Conservation (phyloP, 2,888 invertebrate species). For the Tetragonisca angustula region DNA sequence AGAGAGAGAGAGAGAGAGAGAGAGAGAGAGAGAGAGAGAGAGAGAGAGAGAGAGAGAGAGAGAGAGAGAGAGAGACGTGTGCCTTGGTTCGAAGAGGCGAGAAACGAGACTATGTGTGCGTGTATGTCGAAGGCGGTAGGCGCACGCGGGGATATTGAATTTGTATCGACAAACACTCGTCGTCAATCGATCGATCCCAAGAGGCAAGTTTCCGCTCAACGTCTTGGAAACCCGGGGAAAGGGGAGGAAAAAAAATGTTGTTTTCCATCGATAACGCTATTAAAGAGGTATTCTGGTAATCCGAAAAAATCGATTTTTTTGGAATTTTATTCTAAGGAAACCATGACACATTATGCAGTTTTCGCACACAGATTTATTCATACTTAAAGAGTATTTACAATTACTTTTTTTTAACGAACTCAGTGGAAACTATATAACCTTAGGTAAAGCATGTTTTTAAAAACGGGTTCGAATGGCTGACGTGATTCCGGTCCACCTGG, state of each 20-base stretch:
- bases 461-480: too few relatives aligned
- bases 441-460: too few relatives aligned
- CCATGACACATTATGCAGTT: too few relatives aligned
- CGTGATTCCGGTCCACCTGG: too few relatives aligned
- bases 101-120: neutral
- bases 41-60: neutral
- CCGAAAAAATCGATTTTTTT: neutral
- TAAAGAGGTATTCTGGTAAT: slow-evolving; percentile 8
- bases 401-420: too few relatives aligned
- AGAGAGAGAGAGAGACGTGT: neutral
- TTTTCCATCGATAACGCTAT: slow-evolving; percentile 33
- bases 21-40: neutral
- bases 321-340: too few relatives aligned
- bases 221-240: neutral
- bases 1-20: neutral
- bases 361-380: too few relatives aligned
- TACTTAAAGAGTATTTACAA: too few relatives aligned
- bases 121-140: neutral
- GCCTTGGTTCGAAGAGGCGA: neutral
- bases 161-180: slow-evolving; percentile 66
- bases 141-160: slow-evolving; percentile 55
- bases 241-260: slow-evolving; percentile 13
- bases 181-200: slow-evolving; percentile 55
- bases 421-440: too few relatives aligned
- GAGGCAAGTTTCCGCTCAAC: slow-evolving; percentile 17